Conservation (phyloP, 2,888 invertebrate species). For the Elysia crispata region DNA sequence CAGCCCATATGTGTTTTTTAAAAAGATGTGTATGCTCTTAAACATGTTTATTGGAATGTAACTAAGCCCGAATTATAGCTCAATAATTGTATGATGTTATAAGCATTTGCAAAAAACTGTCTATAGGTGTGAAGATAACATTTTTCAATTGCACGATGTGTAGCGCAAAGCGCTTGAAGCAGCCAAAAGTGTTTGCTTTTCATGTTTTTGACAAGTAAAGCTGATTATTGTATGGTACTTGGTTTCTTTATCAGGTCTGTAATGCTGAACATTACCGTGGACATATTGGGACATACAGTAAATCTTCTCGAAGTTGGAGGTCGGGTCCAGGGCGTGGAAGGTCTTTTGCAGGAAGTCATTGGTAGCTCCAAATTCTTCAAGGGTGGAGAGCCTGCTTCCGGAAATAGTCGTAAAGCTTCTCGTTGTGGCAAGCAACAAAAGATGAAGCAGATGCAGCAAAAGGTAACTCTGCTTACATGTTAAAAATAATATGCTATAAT, state of each 20-base stretch:
- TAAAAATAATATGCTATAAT: background rate
- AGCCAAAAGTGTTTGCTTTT: no score
- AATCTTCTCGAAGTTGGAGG: slow-evolving; percentile 90
- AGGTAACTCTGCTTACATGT: slow-evolving; percentile 54
- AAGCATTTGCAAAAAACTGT: no score
- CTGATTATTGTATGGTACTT: no score
- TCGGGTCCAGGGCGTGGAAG: slow-evolving; percentile 91
- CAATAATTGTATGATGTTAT: no score
- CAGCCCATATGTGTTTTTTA: no score
- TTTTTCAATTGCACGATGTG: no score
- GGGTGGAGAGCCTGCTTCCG: slow-evolving; percentile 74
- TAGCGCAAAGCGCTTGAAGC: no score
- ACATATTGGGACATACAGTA: slow-evolving; percentile 86
- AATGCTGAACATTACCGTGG: slow-evolving; percentile 75
- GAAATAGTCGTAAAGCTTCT: slow-evolving; percentile 52
- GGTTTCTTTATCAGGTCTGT: slow-evolving; percentile 67
- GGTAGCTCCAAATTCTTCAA: slow-evolving; percentile 82
- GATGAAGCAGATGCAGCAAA: slow-evolving; percentile 57
- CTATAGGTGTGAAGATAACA: no score
- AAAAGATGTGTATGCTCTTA: no score
- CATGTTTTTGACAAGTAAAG: no score
- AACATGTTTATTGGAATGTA: no score
- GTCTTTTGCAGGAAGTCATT: slow-evolving; percentile 88
- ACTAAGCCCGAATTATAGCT: no score
- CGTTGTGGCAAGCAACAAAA: slow-evolving; percentile 56